Evolutionary conservation across 2,888 invertebrate species (phyloP), one percentile per base, ranked within the genome.

Genomic region (Papilio elwesi): DNA sequence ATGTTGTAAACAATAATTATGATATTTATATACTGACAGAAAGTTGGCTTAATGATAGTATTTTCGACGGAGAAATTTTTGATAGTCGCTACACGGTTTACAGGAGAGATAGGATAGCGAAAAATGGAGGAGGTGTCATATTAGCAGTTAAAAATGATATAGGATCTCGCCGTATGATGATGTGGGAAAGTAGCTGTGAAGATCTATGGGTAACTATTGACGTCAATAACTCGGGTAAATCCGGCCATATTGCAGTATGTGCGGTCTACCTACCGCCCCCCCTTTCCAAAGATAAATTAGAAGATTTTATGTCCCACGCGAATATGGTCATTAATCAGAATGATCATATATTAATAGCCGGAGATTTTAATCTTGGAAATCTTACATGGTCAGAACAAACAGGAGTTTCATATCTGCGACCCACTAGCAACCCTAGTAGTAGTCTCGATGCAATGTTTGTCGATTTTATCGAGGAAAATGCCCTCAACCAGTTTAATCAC

Each of bases 101-200:
- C 13, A 64, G 64, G 48, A 49, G 64, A 48, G 64, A 64, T 64
- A 64, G 64, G 13, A 9, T 47, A 38, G 43, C 0, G 6, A 63
- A 3, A 47, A 63, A 63, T 9, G 62, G 62, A 15, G 62, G 62
- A 16, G 62, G 62, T 6, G 62, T 63, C 6, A 3, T 63, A 13
- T 49, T 64, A 49, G 64, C 47, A 64, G 13, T 64, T 26, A 64
- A 49, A 0, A 64, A 49, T 26, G 49, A 64, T 36, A 64, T 64
- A 64, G 13, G 2, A 36, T 64, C 64, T 6, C 64, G 13, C 13
- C 64, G 64, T 49, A 64, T 48, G 49, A n/a, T n/a, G n/a, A 49
- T 16, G 16, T 64, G 64, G 64, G 64, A 64, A 26, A 64, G 64
- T 64, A 64, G 64, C 26, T 64, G 49, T 12, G 64, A 64, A 7